Evolutionary conservation across 2,113 vertebrate genomes (phyloP).

Genomic region (Salvelinus fontinalis): DNA sequence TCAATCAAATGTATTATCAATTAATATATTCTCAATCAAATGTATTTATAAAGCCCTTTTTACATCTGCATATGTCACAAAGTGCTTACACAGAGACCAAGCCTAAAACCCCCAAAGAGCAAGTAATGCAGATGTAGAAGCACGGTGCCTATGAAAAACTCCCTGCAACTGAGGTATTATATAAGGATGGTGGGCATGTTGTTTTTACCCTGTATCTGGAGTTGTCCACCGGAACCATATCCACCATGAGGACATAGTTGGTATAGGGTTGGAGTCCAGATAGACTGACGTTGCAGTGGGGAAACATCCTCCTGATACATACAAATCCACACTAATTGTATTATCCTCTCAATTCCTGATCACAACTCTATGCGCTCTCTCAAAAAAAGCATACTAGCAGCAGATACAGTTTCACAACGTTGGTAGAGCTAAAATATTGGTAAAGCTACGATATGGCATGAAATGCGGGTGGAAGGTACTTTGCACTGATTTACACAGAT

Average conservation of each 20-base stretch:
- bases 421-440: background rate
- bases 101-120: too few relatives aligned
- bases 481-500: too few relatives aligned
- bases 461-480: too few relatives aligned
- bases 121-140: too few relatives aligned
- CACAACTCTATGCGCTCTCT: background rate
- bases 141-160: too few relatives aligned
- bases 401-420: too few relatives aligned
- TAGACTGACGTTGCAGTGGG: constrained; percentile 80
- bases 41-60: too few relatives aligned
- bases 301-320: constrained; percentile 80
- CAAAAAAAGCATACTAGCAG: too few relatives aligned
- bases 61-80: too few relatives aligned
- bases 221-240: constrained; percentile 78
- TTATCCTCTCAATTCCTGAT: background rate
- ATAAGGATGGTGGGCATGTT: background rate
- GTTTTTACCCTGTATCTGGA: constrained; percentile 81
- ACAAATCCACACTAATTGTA: background rate
- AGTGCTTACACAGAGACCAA: too few relatives aligned
- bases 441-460: background rate
- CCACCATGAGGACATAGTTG: constrained; percentile 81
- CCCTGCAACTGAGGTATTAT: too few relatives aligned
- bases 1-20: background rate
- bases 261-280: constrained; percentile 78
- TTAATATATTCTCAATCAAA: too few relatives aligned